Conservation (phyloP, 2,888 invertebrate genomes). For the Eilema depressum region DNA sequence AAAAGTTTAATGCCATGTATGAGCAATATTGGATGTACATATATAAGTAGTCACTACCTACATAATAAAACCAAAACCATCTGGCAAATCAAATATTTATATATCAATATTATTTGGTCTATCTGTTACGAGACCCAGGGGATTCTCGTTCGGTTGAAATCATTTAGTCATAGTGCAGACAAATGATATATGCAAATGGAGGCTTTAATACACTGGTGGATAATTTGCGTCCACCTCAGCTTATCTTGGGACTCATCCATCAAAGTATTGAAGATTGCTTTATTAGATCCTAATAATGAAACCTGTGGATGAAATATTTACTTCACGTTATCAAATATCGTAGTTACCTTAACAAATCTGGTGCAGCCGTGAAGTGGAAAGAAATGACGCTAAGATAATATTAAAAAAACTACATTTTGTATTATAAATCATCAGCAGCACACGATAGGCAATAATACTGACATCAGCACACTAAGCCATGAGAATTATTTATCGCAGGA, state of each 20-base stretch:
- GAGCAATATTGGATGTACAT: too few relatives aligned
- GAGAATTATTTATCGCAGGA: too few relatives aligned
- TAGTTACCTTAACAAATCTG: too few relatives aligned
- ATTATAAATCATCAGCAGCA: too few relatives aligned
- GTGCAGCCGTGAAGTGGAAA: too few relatives aligned
- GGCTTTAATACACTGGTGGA: conserved; percentile 51
- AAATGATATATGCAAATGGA: conserved; percentile 52
- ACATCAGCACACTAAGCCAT: too few relatives aligned
- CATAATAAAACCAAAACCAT: neutral
- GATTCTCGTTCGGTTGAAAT: conserved; percentile 33
- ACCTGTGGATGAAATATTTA: neutral
- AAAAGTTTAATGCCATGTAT: too few relatives aligned
- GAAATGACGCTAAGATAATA: too few relatives aligned
- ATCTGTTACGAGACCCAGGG: conserved; percentile 23
- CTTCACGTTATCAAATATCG: too few relatives aligned
- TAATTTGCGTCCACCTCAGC: conserved; percentile 55
- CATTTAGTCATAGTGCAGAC: conserved; percentile 46
- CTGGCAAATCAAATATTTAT: neutral
- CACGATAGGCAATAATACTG: too few relatives aligned
- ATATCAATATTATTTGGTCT: neutral
- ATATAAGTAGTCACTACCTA: too few relatives aligned
- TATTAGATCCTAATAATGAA: neutral
- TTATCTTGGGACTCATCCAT: conserved; percentile 59
- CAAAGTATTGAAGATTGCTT: conserved; percentile 38
- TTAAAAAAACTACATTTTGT: too few relatives aligned